Conservation (phyloP, 1,140 invertebrate species). For the Hormaphis cornu region DNA sequence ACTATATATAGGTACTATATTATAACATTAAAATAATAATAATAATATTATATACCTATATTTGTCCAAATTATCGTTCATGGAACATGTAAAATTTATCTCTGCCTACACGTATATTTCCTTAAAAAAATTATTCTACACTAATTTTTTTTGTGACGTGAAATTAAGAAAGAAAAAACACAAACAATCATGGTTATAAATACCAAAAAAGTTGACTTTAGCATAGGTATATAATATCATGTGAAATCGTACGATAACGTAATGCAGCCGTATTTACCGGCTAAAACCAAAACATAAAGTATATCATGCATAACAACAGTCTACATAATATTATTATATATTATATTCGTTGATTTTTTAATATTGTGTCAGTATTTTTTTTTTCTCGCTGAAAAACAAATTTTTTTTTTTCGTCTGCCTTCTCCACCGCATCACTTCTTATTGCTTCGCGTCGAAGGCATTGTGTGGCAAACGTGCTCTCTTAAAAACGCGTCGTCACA, state of each 20-base stretch:
- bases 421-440: background rate
- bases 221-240: too few relatives aligned
- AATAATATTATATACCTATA: too few relatives aligned
- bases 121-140: too few relatives aligned
- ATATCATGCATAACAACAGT: background rate
- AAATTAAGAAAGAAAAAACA: too few relatives aligned
- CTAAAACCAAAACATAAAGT: background rate
- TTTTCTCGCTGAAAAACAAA: background rate
- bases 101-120: too few relatives aligned
- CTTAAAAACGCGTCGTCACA: constrained; percentile 4
- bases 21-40: too few relatives aligned
- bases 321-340: background rate
- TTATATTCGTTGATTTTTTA: background rate
- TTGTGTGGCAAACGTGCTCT: constrained; percentile 1
- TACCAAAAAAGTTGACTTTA: background rate
- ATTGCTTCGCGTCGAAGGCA: background rate
- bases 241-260: background rate
- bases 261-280: background rate
- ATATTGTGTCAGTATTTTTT: constrained; percentile 2
- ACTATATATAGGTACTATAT: too few relatives aligned
- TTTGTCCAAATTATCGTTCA: too few relatives aligned
- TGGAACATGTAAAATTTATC: too few relatives aligned
- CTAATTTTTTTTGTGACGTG: too few relatives aligned
- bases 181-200: background rate
- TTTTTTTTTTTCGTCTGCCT: background rate